A percentile compares a stretch with the other conserved stretches of the same genome.
These are phyloP conservation scores for Strigops habroptila DNA, from an alignment of 2,113 vertebrate genomes.

Conservation along the genomic window DNA sequence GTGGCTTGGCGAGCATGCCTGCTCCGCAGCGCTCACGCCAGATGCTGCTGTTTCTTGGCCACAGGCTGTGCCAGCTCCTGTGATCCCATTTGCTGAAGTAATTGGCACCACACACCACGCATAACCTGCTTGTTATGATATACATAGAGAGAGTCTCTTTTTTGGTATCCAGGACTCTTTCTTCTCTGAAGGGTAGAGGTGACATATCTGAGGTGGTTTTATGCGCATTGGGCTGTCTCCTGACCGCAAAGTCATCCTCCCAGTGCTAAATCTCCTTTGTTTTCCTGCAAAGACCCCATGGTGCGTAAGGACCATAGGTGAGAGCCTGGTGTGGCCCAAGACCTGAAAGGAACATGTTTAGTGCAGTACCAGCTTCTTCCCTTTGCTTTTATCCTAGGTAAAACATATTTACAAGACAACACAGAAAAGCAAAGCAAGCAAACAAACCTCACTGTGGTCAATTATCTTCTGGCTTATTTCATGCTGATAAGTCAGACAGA, in stretches of 20 bases:
- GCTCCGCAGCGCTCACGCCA: background rate
- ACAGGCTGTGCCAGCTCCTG: background rate
- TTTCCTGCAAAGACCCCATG: background rate
- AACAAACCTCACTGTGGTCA: background rate
- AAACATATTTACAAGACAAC: background rate
- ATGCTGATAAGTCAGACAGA: background rate
- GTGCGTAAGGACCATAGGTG: background rate
- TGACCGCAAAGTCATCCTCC: background rate
- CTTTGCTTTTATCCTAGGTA: background rate
- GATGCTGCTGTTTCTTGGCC: background rate
- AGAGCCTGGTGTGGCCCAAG: background rate
- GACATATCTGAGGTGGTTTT: background rate
- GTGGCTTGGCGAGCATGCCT: background rate
- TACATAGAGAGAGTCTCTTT: background rate
- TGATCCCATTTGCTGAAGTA: background rate
- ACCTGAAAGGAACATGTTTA: background rate
- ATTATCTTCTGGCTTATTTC: background rate
- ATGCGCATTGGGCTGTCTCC: background rate
- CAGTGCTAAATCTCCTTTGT: background rate
- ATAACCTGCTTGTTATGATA: background rate
- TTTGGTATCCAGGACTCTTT: background rate
- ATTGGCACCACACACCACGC: background rate
- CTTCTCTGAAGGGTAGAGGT: background rate
- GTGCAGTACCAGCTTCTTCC: background rate
- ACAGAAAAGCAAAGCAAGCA: background rate